Evolutionary conservation across 1,140 invertebrate genomes (phyloP), one percentile per base, ranked within the genome.

Genomic region (Luehdorfia chinensis): DNA sequence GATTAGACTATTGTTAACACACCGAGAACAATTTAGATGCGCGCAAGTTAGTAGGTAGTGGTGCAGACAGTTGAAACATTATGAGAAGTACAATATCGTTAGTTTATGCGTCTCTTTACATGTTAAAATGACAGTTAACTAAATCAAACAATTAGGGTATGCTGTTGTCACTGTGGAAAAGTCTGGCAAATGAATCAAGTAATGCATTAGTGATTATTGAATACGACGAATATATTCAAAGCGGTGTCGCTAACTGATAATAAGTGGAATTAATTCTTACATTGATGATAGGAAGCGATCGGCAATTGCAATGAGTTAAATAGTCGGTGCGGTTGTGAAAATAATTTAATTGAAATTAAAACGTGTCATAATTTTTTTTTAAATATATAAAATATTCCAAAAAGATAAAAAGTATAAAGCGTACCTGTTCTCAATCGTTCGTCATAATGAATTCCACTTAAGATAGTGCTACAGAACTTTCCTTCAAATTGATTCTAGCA

Each of bases 21-120:
- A 13, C 37, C 37, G 25, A 12, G 23, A 25, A n/a, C 25, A n/a
- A 13, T 4, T 28, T 21, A 9, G 15, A 21, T 9, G 12, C 12
- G 37, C 23, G 8, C 37, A 2, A 46, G 33, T 41, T 37, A 49
- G 46, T 41, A 47, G 50, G 53, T 45, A 47, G 47, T 37, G 43
- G 53, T 67, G 64, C 69, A 74, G 69, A 71, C 67, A 45, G 47
- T 51, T 50, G 19, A 63, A 59, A 55, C 45, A 30, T 64, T 68
- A 80, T 76, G 80, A 84, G 80, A 84, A 84, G 80, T 84, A 84
- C 78, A 84, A 84, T 84, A 84, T 83, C 67, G 76, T 81, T 75
- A 78, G 64, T 66, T 61, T 54, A 43, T 47, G 50, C 28, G 27
- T 44, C 43, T 41, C 23, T 27, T 27, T 15, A 33, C 25, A 34